Evolutionary conservation across 2,888 invertebrate species (phyloP).

Genomic region (Synergus laeviventris): DNA sequence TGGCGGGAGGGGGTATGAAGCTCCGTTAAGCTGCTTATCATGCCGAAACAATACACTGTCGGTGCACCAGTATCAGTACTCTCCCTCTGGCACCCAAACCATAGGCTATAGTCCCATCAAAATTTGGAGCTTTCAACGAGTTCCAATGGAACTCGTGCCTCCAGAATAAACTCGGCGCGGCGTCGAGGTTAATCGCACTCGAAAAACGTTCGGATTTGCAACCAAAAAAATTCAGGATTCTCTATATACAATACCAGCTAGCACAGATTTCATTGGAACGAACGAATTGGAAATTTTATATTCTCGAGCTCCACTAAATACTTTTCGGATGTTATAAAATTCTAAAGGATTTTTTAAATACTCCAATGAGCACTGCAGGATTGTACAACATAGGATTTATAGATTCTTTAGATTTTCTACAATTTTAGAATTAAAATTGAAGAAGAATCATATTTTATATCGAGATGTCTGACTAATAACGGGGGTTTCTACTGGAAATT

Average conservation of each 20-base stretch:
- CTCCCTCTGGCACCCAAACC: slow-evolving; percentile 46
- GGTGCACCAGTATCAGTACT: slow-evolving; percentile 75
- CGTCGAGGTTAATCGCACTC: slow-evolving; percentile 55
- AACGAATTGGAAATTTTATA: slow-evolving; percentile 5
- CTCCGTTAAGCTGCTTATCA: slow-evolving; percentile 76
- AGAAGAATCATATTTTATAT: no score
- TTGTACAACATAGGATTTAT: not conserved
- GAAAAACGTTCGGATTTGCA: slow-evolving; percentile 47
- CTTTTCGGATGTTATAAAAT: not conserved
- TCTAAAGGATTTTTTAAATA: not conserved
- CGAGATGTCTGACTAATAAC: no score
- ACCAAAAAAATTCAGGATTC: slow-evolving; percentile 9
- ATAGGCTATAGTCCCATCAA: slow-evolving; percentile 65
- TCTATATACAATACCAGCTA: not conserved
- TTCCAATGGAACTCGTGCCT: slow-evolving; percentile 67
- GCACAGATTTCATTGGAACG: slow-evolving; percentile 17
- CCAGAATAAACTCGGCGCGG: slow-evolving; percentile 57
- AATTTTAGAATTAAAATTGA: no score
- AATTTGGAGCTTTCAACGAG: slow-evolving; percentile 71
- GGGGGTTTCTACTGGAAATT: no score
- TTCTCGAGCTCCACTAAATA: not conserved
- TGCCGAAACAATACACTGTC: slow-evolving; percentile 76
- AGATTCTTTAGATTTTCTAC: no score
- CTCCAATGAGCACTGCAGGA: not conserved
- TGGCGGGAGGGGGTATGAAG: slow-evolving; percentile 60